A percentile compares a stretch with the other conserved stretches of the same genome.
These are phyloP conservation scores for Pantherophis vulpinus DNA, from an alignment of 2,797 vertebrate species.

Conservation along the genomic window DNA sequence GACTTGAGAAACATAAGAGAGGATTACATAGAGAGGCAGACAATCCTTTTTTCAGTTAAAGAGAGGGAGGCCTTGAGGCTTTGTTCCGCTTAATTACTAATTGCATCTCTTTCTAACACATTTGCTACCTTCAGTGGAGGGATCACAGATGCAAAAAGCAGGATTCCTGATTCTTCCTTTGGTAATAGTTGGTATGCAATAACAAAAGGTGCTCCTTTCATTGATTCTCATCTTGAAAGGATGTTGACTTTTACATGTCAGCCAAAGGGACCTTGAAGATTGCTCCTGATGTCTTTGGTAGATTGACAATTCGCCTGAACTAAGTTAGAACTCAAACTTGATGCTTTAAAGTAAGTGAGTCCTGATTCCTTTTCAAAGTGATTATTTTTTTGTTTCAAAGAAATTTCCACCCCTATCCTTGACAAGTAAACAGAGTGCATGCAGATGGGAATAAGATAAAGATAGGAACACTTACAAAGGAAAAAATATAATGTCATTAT, in stretches of 20 bases:
- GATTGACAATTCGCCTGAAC: not conserved
- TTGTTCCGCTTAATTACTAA: not conserved
- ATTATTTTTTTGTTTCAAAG: not conserved
- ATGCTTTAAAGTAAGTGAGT: not conserved
- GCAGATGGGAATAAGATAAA: not conserved
- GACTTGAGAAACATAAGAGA: slow-evolving; percentile 23
- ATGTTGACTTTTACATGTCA: not conserved
- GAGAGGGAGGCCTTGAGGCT: not conserved
- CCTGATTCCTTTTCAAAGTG: not conserved
- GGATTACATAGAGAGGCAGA: slow-evolving; percentile 39
- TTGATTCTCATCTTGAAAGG: not conserved
- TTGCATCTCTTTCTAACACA: slow-evolving; percentile 15
- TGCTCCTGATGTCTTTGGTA: not conserved
- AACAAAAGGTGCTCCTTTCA: not conserved
- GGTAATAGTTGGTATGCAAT: too few species aligned
- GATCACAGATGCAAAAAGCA: not conserved
- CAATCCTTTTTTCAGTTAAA: slow-evolving; percentile 28
- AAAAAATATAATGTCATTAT: not conserved
- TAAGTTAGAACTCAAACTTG: not conserved
- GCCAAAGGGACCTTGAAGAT: not conserved
- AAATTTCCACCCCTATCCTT: not conserved
- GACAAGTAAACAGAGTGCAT: not conserved
- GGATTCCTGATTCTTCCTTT: not conserved
- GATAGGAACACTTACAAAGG: not conserved
- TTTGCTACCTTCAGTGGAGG: not conserved